Evolutionary conservation across 2,888 invertebrate species (phyloP).

Genomic region (Tenthredo mesomela): DNA sequence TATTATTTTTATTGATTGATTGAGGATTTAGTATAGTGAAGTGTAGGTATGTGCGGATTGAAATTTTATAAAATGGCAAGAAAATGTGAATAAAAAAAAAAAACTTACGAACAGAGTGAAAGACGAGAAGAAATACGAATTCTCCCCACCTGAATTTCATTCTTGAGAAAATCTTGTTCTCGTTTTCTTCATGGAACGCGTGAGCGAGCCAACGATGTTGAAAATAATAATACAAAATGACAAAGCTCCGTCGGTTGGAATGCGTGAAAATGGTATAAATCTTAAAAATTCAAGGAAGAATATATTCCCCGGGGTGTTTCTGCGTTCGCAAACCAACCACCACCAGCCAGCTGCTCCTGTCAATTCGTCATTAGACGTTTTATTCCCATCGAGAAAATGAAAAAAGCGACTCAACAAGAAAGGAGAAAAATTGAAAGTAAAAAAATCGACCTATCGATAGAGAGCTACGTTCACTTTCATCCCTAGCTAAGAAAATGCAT

Average conservation of each 20-base stretch:
- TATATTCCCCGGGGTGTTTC: conserved; percentile 14
- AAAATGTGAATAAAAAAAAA: neutral
- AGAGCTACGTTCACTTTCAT: neutral
- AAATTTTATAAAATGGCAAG: neutral
- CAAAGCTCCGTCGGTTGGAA: conserved; percentile 13
- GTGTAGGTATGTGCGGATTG: neutral
- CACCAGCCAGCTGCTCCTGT: neutral
- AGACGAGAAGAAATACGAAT: conserved; percentile 22
- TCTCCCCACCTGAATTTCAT: conserved; percentile 2
- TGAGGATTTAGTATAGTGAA: neutral
- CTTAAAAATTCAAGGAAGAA: conserved; percentile 31
- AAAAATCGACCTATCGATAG: neutral
- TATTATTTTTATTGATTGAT: neutral
- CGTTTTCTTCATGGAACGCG: neutral
- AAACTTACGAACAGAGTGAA: conserved; percentile 42
- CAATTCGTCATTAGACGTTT: conserved; percentile 5
- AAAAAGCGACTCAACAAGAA: neutral
- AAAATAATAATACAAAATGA: conserved; percentile 27
- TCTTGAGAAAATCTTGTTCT: conserved; percentile 15
- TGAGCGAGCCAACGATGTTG: neutral
- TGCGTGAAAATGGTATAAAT: conserved; percentile 20
- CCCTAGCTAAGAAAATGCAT: neutral
- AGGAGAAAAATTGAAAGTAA: neutral
- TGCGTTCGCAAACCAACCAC: neutral
- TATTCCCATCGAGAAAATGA: neutral